phyloP scores from a whole-genome alignment of 2,113 vertebrate species.

The Camelus bactrianus region DNA sequence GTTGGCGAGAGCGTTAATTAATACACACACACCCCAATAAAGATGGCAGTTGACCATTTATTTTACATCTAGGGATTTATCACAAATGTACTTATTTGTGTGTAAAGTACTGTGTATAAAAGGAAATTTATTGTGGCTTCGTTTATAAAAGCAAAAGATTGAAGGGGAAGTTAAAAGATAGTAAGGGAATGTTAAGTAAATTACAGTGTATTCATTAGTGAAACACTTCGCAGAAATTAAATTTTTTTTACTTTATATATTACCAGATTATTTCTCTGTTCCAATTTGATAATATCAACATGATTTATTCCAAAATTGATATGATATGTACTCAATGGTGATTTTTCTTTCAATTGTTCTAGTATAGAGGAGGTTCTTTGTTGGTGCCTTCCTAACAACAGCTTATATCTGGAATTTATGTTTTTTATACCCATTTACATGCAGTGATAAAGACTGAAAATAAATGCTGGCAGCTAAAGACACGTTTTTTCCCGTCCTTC shows the following conservation, averaged over 20 bases:
- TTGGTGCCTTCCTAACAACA: constrained; percentile 72
- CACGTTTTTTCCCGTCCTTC: constrained; percentile 41
- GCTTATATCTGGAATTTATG: constrained; percentile 55
- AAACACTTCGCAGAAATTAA: constrained; percentile 15
- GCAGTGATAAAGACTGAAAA: not conserved
- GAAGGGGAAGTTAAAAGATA: not conserved
- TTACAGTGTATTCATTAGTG: constrained; percentile 14
- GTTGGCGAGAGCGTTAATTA: not conserved
- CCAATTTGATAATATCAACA: constrained; percentile 79
- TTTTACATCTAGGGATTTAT: not conserved
- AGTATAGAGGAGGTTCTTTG: constrained; percentile 66
- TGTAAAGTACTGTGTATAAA: not conserved
- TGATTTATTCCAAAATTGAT: constrained; percentile 77
- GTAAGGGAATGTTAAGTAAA: constrained; percentile 20
- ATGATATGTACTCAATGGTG: constrained; percentile 68
- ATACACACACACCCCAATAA: not conserved
- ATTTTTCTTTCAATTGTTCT: constrained; percentile 75
- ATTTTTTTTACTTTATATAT: constrained; percentile 74
- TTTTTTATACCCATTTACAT: constrained; percentile 81
- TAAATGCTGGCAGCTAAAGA: constrained; percentile 74
- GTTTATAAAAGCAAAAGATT: constrained; percentile 30
- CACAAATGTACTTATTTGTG: not conserved
- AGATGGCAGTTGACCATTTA: not conserved
- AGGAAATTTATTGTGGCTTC: constrained; percentile 1
- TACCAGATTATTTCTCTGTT: constrained; percentile 84